Conservation (phyloP, 2,113 vertebrate species). For the Anseranas semipalmata region DNA sequence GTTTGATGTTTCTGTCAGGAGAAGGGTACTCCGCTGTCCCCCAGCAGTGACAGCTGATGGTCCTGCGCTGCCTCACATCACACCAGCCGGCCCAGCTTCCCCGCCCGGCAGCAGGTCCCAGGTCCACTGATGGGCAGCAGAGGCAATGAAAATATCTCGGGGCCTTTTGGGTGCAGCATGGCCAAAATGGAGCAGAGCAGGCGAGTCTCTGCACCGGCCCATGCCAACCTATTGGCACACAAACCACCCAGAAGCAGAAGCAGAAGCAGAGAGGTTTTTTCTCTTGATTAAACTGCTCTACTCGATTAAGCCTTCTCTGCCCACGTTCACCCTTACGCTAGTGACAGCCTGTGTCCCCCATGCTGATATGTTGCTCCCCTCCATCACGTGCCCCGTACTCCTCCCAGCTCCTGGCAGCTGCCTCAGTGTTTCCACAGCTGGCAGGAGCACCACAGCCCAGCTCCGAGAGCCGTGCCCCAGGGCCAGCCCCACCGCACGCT, state of each 20-base stretch:
- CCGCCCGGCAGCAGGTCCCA: background rate
- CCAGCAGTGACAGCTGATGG: too few species aligned
- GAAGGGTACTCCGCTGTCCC: background rate
- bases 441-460: background rate
- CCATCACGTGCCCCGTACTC: background rate
- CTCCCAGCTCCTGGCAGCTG: background rate
- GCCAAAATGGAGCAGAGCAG: background rate
- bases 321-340: background rate
- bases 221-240: too few species aligned
- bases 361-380: background rate
- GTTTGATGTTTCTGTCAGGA: background rate
- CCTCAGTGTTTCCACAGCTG: background rate
- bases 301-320: background rate
- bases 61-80: too few species aligned
- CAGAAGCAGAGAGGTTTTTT: too few species aligned
- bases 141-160: background rate
- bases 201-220: background rate
- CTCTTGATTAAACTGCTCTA: background rate
- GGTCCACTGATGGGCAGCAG: background rate
- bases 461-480: accelerated
- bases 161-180: background rate
- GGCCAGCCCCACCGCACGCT: accelerated
- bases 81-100: background rate
- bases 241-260: background rate
- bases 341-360: background rate